Base-by-base conservation (phyloP, 2,113 vertebrate species). In the Actenoides lindsayi region DNA sequence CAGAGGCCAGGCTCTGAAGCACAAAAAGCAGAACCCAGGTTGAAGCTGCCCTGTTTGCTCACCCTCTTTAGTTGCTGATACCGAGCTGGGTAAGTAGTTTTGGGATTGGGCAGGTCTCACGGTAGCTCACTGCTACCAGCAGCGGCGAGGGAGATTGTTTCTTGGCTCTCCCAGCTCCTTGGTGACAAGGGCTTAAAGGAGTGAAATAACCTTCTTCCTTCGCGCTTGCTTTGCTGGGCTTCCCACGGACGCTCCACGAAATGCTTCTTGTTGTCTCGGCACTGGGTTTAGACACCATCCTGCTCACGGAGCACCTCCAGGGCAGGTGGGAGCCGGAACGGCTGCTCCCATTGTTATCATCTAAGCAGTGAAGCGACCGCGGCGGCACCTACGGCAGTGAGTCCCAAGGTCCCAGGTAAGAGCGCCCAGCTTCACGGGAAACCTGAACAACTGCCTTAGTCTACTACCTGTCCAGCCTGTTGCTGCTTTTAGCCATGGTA, bases 141-240 rank as follows among this genome's bases (percentile, higher is more conserved):
- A 23, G 39, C 1, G 0, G 0, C 11, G 20, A 24, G 4, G 18
- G 60, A 48, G 41, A 19, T 21, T 11, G 14, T 46, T 73, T 33
- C 0, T 41, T 7, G 35, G 33, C 1, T 44, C 28, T 84, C 7
- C 0, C 48, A 0, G 30, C 24, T 41, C 15, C 56, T 25, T 0
- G 5, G n/a, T 39, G 71, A 10, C 44, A 18, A 62, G 62, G 13
- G 8, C 41, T 83, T 44, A 12, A 7, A 73, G 33, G 56, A 74
- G 24, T 24, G 24, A 25, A 5, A 42, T 33, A 5, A 5, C 10
- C 33, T 31, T 25, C 59, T 74, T 48, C 28, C 46, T 24, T 53
- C 0, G 0, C 1, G 0, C 25, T 54, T 44, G 2, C 16, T 57
- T 16, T 33, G 59, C 21, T 56, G 16, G 2, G 2, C 44, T 74